These are phyloP conservation scores for Amphipyra tragopoginis DNA, from an alignment of 2,888 invertebrate genomes.

Conservation along the genomic window DNA sequence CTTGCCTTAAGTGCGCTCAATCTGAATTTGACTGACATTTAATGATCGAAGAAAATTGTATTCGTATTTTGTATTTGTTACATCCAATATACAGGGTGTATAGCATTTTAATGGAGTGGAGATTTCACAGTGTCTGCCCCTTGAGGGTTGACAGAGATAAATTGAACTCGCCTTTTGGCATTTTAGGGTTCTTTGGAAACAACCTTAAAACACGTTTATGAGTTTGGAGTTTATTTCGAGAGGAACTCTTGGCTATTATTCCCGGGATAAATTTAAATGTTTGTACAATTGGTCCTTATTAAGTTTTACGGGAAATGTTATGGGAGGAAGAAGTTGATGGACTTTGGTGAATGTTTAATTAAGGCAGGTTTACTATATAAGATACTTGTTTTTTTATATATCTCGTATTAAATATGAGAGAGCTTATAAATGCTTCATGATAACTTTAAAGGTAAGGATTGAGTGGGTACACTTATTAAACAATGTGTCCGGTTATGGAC, in stretches of 20 bases:
- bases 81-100: conserved; percentile 60
- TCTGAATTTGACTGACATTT: conserved; percentile 54
- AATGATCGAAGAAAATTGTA: conserved; percentile 60
- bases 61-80: conserved; percentile 61
- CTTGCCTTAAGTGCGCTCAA: conserved; percentile 26
- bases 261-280: conserved; percentile 55
- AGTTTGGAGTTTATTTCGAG: conserved; percentile 51
- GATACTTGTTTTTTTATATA: no score
- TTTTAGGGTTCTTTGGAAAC: conserved; percentile 67
- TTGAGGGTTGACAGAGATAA: conserved; percentile 79
- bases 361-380: neutral
- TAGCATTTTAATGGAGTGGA: conserved; percentile 77
- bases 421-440: no score
- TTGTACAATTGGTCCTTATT: conserved; percentile 43
- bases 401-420: no score
- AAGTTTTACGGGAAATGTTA: conserved; percentile 42
- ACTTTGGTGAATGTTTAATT: conserved; percentile 4
- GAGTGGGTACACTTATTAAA: no score
- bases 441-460: no score
- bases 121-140: conserved; percentile 80
- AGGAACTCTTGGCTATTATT: conserved; percentile 50
- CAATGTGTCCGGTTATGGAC: no score
- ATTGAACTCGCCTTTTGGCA: conserved; percentile 75
- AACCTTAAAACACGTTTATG: conserved; percentile 64
- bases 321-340: conserved; percentile 9